These are phyloP conservation scores for Harpagoxenus sublaevis DNA, from an alignment of 2,888 invertebrate genomes.

Conservation along the genomic window DNA sequence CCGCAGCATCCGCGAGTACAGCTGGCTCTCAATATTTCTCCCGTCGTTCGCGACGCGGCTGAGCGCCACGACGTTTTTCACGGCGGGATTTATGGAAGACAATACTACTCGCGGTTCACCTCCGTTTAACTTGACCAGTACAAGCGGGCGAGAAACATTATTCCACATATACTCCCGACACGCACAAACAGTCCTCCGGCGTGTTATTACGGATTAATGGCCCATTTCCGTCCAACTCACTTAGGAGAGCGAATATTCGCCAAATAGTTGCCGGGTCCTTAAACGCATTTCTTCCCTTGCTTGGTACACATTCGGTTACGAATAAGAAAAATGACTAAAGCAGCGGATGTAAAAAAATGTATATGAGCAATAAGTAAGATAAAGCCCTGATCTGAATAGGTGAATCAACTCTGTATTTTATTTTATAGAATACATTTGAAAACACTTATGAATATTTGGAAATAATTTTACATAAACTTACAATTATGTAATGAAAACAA, in stretches of 20 bases:
- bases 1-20: constrained; percentile 48
- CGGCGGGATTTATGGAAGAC: constrained; percentile 64
- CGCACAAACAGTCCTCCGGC: constrained; percentile 20
- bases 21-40: constrained; percentile 69
- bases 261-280: background rate
- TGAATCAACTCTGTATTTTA: background rate
- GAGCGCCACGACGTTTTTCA: constrained; percentile 61
- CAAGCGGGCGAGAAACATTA: constrained; percentile 1
- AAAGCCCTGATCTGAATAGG: background rate
- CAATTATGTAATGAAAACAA: background rate
- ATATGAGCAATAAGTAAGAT: background rate
- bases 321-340: background rate
- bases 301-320: background rate
- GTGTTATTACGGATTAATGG: constrained; percentile 41
- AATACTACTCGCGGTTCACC: constrained; percentile 22
- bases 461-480: background rate
- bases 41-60: constrained; percentile 40
- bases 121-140: constrained; percentile 31
- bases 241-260: background rate
- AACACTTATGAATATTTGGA: background rate
- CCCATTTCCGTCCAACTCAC: constrained; percentile 13
- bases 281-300: background rate
- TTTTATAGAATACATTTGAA: background rate
- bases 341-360: background rate
- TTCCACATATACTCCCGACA: constrained; percentile 10